phyloP scores from a whole-genome alignment of 2,113 vertebrate genomes.

The Neotoma lepida region DNA sequence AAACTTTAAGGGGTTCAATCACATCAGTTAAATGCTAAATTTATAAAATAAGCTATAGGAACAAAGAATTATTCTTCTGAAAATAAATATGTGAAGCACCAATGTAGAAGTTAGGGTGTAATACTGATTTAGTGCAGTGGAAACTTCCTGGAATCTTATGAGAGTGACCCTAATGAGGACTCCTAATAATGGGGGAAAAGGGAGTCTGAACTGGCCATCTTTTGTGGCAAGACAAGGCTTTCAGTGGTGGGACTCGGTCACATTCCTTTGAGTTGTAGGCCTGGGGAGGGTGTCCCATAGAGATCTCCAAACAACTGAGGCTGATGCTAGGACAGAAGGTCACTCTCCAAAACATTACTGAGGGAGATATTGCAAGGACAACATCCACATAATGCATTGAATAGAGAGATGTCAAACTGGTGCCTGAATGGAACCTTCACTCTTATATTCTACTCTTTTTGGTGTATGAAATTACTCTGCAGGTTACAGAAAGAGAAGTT shows the following conservation, averaged over 20 bases:
- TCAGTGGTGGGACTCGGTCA: neutral
- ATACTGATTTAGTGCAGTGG: neutral
- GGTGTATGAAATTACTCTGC: fast-evolving
- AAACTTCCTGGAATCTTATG: neutral
- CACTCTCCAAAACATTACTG: too few relatives aligned
- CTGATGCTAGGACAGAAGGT: neutral
- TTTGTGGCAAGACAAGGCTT: neutral
- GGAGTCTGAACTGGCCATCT: neutral
- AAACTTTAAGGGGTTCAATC: neutral
- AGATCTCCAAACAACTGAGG: neutral
- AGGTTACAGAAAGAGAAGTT: neutral
- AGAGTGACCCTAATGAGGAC: neutral
- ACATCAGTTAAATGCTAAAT: neutral
- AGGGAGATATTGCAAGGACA: neutral
- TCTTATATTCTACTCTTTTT: neutral
- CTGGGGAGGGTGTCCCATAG: neutral
- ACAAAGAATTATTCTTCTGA: neutral
- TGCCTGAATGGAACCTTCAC: neutral
- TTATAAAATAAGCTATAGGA: neutral
- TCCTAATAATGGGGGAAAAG: neutral
- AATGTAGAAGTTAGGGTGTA: neutral
- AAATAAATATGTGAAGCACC: neutral
- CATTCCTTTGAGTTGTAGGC: neutral
- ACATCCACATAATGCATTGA: neutral
- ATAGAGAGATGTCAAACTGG: too few relatives aligned